phyloP scores from a whole-genome alignment of 2,113 vertebrate species.

The Zosterops borbonicus region DNA sequence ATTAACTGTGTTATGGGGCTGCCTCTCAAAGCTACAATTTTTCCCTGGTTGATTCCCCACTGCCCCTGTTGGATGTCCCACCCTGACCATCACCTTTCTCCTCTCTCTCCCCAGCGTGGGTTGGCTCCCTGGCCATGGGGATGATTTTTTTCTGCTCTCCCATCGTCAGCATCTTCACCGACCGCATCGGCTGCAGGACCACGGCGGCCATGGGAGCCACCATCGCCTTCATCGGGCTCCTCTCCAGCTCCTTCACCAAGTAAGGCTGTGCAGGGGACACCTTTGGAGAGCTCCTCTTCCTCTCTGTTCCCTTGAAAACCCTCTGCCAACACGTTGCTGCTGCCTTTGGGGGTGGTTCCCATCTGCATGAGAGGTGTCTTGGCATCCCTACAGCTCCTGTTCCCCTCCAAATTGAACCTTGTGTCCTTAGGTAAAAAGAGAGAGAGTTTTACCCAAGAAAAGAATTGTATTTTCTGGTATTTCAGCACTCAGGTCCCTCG shows the following conservation, averaged over 20 bases:
- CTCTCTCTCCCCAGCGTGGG: conserved; percentile 85
- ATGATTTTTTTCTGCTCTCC: conserved; percentile 99
- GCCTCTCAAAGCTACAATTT: too few species aligned
- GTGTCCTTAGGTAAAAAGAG: background rate
- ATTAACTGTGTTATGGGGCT: too few species aligned
- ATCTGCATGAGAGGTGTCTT: background rate
- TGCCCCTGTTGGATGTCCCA: background rate
- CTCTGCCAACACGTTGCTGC: background rate
- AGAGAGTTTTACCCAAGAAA: background rate
- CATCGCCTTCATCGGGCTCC: conserved; percentile 90
- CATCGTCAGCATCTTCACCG: conserved; percentile 98
- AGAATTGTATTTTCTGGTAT: background rate
- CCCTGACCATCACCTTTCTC: background rate
- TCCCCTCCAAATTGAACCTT: background rate
- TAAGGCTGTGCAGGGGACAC: conserved; percentile 70
- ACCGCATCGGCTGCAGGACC: conserved; percentile 92
- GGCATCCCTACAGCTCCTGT: background rate
- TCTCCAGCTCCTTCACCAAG: conserved; percentile 94
- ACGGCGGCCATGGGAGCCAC: conserved; percentile 88
- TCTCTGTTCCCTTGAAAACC: background rate
- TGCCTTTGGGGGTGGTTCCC: background rate
- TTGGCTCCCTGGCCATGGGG: conserved; percentile 94
- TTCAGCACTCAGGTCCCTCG: background rate
- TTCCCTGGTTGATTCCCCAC: background rate
- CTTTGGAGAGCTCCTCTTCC: background rate